Percentiles rank a stretch among this genome's conserved stretches.
Conservation (phyloP, 2,113 vertebrate genomes). For the Salvelinus alpinus region DNA sequence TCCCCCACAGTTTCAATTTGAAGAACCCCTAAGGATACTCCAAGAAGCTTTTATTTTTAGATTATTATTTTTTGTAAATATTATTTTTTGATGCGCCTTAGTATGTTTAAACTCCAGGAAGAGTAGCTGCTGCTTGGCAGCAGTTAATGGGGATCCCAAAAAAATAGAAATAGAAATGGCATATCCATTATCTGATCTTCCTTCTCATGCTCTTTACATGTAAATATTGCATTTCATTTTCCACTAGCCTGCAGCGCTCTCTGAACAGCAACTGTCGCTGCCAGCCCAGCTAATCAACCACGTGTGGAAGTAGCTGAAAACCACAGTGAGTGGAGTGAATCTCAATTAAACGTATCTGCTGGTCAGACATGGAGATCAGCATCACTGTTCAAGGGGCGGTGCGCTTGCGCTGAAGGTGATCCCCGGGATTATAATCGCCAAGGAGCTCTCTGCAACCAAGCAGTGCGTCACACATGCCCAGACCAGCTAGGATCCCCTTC, state of each 20-base stretch:
- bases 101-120: no score
- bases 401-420: slow-evolving; percentile 62
- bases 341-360: slow-evolving; percentile 40
- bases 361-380: slow-evolving; percentile 40
- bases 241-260: not conserved
- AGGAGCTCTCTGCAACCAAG: slow-evolving; percentile 55
- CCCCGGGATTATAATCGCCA: slow-evolving; percentile 73
- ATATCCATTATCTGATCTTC: no score
- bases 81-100: no score
- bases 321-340: slow-evolving; percentile 47
- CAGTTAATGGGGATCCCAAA: no score
- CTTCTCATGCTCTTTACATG: no score
- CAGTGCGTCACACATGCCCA: slow-evolving; percentile 72
- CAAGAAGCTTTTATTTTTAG: no score
- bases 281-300: not conserved
- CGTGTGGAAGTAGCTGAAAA: slow-evolving; percentile 42
- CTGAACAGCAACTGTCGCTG: not conserved
- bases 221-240: not conserved
- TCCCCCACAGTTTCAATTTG: no score
- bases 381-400: slow-evolving; percentile 58
- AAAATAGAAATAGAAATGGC: no score
- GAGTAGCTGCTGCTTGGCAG: no score
- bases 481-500: slow-evolving; percentile 50
- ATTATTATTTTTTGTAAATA: no score
- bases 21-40: no score